Base-by-base conservation (phyloP, 2,113 vertebrate species). In the Daubentonia madagascariensis region DNA sequence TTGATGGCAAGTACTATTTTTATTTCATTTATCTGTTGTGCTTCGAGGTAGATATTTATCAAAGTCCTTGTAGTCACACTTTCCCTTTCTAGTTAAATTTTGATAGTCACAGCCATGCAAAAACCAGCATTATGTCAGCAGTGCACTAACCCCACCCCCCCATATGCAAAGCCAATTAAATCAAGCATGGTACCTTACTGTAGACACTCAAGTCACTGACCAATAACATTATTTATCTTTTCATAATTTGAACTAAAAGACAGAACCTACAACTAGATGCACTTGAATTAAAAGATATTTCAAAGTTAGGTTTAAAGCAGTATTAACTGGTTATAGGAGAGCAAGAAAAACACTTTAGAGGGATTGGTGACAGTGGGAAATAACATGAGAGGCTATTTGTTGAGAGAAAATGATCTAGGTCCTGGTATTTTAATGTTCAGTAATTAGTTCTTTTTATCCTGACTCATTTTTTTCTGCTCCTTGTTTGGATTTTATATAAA, bases 101-200 rank as follows among this genome's bases (percentile, higher is more conserved):
- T 32, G 12, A 7, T 22, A 2, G 8, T 63, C 43, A 78, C 11
- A 35, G 8, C 35, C 32, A 20, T 10, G 17, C 12, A 50, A 35
- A 25, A 50, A 1, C 22, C n/a, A 16, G 0, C 25, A 16, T 5
- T 48, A 6, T 1, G 16, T 54, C 35, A 61, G 25, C 25, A 61
- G 7, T 14, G 32, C 11, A 22, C 12, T 35, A 11, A 2, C 9
- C 25, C 30, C 40, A 14, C 16, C 9, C 17, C 18, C 3, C 3
- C 30, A 8, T 8, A 9, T 2, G 6, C 3, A 61, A 68, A 87
- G 25, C 8, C 83, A 22, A 73, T 32, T 40, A 65, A 67, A 61
- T 0, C 14, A 57, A 57, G 0, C 12, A 0, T 32, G 28, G 1
- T 28, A 52, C 0, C 1, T 59, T 17, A 61, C 9, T 28, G 6